A percentile compares a stretch with the other conserved stretches of the same genome.
Conservation (phyloP, 2,113 vertebrate genomes). For the Tapirus terrestris region DNA sequence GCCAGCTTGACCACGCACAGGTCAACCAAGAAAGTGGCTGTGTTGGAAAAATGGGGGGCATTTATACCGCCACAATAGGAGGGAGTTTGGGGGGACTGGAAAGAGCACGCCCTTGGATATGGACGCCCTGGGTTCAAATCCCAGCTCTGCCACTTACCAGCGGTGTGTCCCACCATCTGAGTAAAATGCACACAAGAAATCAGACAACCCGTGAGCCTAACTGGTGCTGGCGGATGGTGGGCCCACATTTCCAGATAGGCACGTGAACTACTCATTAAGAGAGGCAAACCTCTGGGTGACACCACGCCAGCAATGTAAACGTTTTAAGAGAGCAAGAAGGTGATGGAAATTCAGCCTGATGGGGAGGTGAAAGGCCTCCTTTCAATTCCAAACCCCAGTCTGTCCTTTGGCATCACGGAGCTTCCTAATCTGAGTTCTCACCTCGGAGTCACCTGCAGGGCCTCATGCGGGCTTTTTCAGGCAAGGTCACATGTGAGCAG, state of each 20-base stretch:
- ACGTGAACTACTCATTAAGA: neutral
- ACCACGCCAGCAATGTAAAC: rapidly evolving
- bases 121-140: neutral
- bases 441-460: neutral
- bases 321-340: neutral
- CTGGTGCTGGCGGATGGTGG: neutral
- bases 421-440: neutral
- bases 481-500: neutral
- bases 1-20: neutral
- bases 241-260: neutral
- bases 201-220: rapidly evolving
- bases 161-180: neutral
- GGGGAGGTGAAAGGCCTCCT: neutral
- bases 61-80: neutral
- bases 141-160: neutral
- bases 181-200: neutral
- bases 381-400: neutral
- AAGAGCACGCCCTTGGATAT: neutral
- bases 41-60: neutral
- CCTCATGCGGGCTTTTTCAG: neutral
- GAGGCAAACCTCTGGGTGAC: neutral
- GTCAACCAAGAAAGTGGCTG: neutral
- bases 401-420: neutral
- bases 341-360: neutral
- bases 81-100: neutral